Conservation (phyloP, 2,888 invertebrate genomes). For the Rhaphigaster nebulosa region DNA sequence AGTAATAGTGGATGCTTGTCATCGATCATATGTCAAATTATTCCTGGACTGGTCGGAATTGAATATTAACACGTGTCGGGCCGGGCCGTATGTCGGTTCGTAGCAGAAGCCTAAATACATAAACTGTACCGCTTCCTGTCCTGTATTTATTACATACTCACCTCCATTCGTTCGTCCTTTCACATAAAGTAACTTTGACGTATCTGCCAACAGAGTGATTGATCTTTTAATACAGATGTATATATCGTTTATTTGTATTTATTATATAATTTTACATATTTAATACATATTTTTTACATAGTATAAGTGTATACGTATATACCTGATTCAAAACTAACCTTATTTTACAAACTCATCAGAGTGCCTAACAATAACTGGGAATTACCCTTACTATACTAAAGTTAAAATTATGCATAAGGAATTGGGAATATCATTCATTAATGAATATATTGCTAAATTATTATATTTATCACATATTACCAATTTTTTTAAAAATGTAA, state of each 20-base stretch:
- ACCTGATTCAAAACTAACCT: too few species aligned
- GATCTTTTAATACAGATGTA: not conserved
- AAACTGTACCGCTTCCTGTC: not conserved
- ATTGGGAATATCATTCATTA: too few species aligned
- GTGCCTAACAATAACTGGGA: too few species aligned
- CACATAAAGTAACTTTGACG: not conserved
- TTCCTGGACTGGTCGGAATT: not conserved
- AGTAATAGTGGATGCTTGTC: not conserved
- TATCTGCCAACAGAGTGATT: not conserved
- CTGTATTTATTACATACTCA: conserved; percentile 2
- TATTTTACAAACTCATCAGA: too few species aligned
- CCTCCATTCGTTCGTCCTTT: not conserved
- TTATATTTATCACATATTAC: too few species aligned
- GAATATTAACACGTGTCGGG: not conserved
- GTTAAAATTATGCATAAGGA: too few species aligned
- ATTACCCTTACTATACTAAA: too few species aligned
- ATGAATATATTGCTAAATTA: too few species aligned
- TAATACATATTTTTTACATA: too few species aligned
- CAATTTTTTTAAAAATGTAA: too few species aligned
- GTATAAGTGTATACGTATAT: too few species aligned
- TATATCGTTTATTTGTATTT: not conserved
- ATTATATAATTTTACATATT: too few species aligned
- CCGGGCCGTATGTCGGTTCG: not conserved
- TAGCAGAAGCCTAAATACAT: not conserved
- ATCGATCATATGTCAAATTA: not conserved